Conservation (phyloP, 30 jellyfish, hydroid and myxozoan species). For the Turritopsis rubra region DNA sequence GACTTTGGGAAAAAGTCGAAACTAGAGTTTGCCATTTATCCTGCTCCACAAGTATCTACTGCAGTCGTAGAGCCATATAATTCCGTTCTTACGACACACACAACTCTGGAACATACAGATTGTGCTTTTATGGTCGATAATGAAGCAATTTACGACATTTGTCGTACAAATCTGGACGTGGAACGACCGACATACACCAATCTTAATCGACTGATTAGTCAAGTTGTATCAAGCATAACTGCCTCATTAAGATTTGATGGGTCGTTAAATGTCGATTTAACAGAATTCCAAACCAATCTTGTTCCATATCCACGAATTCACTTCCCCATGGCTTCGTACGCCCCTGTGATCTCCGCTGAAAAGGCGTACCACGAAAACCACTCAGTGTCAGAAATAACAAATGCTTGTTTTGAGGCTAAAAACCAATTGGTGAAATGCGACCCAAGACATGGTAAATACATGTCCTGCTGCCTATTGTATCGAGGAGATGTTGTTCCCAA, state of each 20-base stretch:
- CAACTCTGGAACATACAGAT: conserved; percentile 26
- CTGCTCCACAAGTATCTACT: conserved; percentile 15
- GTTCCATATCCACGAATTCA: conserved; percentile 92
- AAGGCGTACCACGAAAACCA: conserved; percentile 80
- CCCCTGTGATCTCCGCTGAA: conserved; percentile 85
- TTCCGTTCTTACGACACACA: conserved; percentile 25
- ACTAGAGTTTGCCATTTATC: conserved; percentile 31
- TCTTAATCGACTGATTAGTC: conserved; percentile 78
- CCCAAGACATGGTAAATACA: conserved; percentile 85
- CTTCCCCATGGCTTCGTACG: conserved; percentile 81
- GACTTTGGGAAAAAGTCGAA: conserved; percentile 28
- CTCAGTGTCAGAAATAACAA: conserved; percentile 64
- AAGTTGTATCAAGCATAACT: conserved; percentile 82
- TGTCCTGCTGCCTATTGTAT: conserved; percentile 82
- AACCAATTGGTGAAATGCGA: conserved; percentile 94
- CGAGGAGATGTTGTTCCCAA: conserved; percentile 94
- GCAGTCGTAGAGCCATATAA: conserved; percentile 32
- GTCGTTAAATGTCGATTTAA: conserved; percentile 77
- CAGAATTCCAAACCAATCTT: conserved; percentile 78
- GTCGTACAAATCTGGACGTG: conserved; percentile 60
- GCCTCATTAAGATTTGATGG: conserved; percentile 93
- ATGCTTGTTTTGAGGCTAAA: conserved; percentile 71
- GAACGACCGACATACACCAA: conserved; percentile 78
- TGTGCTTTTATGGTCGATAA: conserved; percentile 9
- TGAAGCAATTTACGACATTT: conserved; percentile 7